Base-by-base conservation (phyloP, 2,113 vertebrate species). In the Grantiella picta region DNA sequence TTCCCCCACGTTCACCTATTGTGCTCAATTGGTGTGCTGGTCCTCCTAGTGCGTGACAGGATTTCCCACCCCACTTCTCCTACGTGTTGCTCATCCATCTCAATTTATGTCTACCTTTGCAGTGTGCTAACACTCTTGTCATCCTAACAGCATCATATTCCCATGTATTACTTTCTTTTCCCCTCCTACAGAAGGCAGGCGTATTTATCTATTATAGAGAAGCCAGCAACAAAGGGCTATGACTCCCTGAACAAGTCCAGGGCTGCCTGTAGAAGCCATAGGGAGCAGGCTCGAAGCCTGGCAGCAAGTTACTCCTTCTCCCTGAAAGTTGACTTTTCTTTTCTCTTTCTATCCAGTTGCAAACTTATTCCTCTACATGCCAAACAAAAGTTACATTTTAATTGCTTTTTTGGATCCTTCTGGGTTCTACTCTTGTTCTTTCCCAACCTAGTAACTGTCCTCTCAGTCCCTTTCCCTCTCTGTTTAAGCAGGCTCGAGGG, bases 1-100 rank as follows among this genome's bases (percentile, higher is more conserved):
- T 45, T 71, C 56, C 35, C 33, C 11, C 18, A 25, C 13, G 8
- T 12, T 2, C 27, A 53, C 5, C 23, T 3, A 35, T 10, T 54
- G 12, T 2, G 12, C 35, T 68, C 40, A 11, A 54, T 35, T 2
- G 8, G 5, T 0, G 0, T 0, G 3, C 23, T 29, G 21, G 19
- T 44, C 57, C 49, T 83, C 42, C 68, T 16, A 10, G 27, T 49
- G 13, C 0, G 0, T 20, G 54, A 77, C 54, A 70, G 18, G 22
- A 68, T 35, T 73, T 71, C 50, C 76, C 76, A 82, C 9, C 27
- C 40, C 28, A 22, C 45, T 69, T 49, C 17, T 72, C 15, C 1
- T 40, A 53, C 61, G 28, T 12, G 20, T 7, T 83, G 64, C 20
- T 91, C 65, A 81, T 44, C 24, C 27, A 66, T 12, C 38, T 77